These are phyloP conservation scores for Pandion haliaetus DNA, from an alignment of 2,113 vertebrate species.

Conservation along the genomic window DNA sequence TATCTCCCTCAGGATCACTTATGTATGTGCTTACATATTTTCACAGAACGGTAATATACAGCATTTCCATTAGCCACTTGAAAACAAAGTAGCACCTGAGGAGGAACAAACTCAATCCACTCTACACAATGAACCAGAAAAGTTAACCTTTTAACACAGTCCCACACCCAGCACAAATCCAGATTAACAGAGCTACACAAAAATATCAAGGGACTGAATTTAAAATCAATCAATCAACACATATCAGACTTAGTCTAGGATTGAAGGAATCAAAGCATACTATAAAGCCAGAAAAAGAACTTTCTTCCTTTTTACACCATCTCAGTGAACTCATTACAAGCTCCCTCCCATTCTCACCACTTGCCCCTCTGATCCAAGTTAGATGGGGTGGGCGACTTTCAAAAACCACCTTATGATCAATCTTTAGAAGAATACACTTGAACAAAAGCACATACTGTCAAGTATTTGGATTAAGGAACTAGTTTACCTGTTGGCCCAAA, in stretches of 20 bases:
- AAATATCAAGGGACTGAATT: neutral
- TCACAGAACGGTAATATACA: neutral
- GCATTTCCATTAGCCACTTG: neutral
- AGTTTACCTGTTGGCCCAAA: constrained; percentile 83
- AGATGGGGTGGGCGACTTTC: neutral
- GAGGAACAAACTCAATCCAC: neutral
- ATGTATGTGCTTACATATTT: accelerated
- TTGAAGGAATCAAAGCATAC: neutral
- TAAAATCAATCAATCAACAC: neutral
- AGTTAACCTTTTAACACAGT: neutral
- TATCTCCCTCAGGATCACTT: neutral
- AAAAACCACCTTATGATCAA: neutral
- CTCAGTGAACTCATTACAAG: neutral
- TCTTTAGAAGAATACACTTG: neutral
- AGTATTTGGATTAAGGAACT: neutral
- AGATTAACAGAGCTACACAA: neutral
- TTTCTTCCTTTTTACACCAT: neutral
- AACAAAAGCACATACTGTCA: neutral
- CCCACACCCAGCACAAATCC: neutral
- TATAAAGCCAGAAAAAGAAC: neutral
- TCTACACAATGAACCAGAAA: neutral
- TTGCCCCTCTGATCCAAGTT: neutral
- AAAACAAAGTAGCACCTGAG: neutral
- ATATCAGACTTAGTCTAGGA: neutral
- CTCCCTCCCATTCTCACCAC: neutral